Percentiles rank a stretch among this genome's conserved stretches.
Evolutionary conservation across 2,113 vertebrate species (phyloP).

Genomic region (Chaetura pelagica): DNA sequence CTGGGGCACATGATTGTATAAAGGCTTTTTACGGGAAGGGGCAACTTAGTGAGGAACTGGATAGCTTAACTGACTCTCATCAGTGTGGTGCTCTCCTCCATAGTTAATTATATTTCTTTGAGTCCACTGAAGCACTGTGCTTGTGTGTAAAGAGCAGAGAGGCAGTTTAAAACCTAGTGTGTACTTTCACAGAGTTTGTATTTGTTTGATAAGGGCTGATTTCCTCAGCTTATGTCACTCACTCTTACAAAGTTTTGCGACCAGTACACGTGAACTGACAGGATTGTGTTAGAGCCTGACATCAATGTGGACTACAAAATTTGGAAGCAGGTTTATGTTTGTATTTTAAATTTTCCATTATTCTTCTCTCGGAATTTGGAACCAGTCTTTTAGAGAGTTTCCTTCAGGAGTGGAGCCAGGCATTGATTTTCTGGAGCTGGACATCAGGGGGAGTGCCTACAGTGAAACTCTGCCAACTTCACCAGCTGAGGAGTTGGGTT

Average conservation of each 20-base stretch:
- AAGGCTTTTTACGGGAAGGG: not conserved
- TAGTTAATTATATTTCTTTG: not conserved
- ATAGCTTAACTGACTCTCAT: not conserved
- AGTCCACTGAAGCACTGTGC: not conserved
- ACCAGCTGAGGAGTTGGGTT: slow-evolving; percentile 49
- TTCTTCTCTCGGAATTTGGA: not conserved
- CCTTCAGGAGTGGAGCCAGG: not conserved
- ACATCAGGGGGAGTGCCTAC: not conserved
- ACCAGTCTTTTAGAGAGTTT: not conserved
- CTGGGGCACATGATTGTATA: not conserved
- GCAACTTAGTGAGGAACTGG: not conserved
- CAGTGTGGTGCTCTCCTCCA: not conserved
- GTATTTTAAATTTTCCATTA: slow-evolving; percentile 2
- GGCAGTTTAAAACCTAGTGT: not conserved
- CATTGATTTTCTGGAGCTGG: not conserved
- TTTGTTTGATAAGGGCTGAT: not conserved
- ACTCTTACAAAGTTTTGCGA: not conserved
- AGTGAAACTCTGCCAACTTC: slow-evolving; percentile 37
- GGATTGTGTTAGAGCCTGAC: not conserved
- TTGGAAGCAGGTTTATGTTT: not conserved
- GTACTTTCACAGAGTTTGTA: not conserved
- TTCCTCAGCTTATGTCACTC: not conserved
- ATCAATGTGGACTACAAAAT: not conserved
- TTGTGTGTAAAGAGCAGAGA: not conserved
- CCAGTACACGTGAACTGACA: not conserved